These are phyloP conservation scores for Agelastica alni DNA, from an alignment of 2,888 invertebrate species.

Conservation along the genomic window DNA sequence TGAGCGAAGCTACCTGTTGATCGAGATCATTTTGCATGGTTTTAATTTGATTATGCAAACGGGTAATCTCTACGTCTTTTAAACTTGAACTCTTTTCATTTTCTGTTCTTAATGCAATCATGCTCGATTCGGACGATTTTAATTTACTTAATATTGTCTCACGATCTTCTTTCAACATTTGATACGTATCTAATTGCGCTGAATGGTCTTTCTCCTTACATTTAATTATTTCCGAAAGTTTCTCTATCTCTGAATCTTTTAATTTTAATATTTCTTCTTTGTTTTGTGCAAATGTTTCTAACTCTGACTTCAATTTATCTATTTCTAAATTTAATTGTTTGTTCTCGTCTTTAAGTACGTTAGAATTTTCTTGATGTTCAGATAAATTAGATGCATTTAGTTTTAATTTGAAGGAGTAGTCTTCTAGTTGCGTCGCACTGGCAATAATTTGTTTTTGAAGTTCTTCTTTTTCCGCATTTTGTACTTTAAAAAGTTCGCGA, in stretches of 20 bases:
- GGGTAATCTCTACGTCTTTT: constrained; percentile 29
- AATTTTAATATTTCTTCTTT: constrained; percentile 19
- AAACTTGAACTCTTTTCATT: constrained; percentile 16
- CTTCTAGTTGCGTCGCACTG: constrained; percentile 36
- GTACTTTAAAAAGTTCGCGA: constrained; percentile 47
- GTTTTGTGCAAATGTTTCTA: constrained; percentile 35
- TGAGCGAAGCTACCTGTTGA: constrained; percentile 10
- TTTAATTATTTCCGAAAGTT: constrained; percentile 17
- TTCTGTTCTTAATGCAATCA: constrained; percentile 35
- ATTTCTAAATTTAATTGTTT: constrained; percentile 37
- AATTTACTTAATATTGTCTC: constrained; percentile 8
- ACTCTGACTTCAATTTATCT: constrained; percentile 39
- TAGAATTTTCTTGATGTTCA: constrained; percentile 48
- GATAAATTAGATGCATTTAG: constrained; percentile 58
- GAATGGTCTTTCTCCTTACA: constrained; percentile 13
- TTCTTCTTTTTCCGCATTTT: constrained; percentile 48
- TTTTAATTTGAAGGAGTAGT: constrained; percentile 49
- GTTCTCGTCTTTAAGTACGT: constrained; percentile 41
- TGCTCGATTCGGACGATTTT: constrained; percentile 10
- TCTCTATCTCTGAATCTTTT: constrained; percentile 12
- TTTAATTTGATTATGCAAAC: constrained; percentile 21
- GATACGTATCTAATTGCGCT: not conserved
- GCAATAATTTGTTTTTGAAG: constrained; percentile 12
- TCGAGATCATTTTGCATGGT: constrained; percentile 10
- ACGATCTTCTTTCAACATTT: constrained; percentile 3